A percentile compares a stretch with the other conserved stretches of the same genome.
Evolutionary conservation across 2,797 vertebrate genomes (phyloP).

Genomic region (Chaenodraco wilsoni): DNA sequence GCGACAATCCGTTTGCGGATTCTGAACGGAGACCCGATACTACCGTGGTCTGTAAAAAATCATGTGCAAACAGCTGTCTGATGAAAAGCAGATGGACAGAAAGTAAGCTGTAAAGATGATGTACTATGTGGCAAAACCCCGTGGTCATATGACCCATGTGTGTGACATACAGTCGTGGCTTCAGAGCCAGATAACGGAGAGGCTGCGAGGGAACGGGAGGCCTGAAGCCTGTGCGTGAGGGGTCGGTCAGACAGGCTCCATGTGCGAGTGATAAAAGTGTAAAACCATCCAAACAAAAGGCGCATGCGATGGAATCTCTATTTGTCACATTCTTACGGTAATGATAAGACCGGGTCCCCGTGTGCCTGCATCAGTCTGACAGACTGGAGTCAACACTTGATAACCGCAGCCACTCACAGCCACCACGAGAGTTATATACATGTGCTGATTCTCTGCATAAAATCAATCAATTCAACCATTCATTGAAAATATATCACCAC

Average conservation of each 20-base stretch:
- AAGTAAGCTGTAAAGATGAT: constrained; percentile 65
- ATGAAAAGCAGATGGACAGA: constrained; percentile 70
- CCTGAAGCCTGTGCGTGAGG: constrained; percentile 50
- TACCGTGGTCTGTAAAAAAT: constrained; percentile 55
- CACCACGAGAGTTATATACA: neutral
- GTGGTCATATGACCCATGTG: constrained; percentile 40
- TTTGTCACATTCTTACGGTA: constrained; percentile 58
- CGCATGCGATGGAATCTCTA: constrained; percentile 68
- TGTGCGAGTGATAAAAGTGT: constrained; percentile 69
- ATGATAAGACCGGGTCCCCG: constrained; percentile 59
- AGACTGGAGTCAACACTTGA: constrained; percentile 33
- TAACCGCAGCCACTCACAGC: neutral
- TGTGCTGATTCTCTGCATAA: neutral
- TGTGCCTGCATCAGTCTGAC: constrained; percentile 46
- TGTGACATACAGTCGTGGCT: constrained; percentile 46
- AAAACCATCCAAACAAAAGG: constrained; percentile 70
- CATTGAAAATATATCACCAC: neutral
- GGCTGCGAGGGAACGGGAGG: constrained; percentile 30
- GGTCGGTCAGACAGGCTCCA: constrained; percentile 53
- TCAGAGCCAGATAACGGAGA: constrained; percentile 42
- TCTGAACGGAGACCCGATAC: constrained; percentile 59
- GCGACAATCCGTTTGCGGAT: constrained; percentile 51
- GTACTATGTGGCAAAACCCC: constrained; percentile 56
- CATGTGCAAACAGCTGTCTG: constrained; percentile 48
- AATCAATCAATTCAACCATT: neutral